These are phyloP conservation scores for Drosophila prosaltans DNA, from an alignment of 1,140 invertebrate species.

Conservation along the genomic window DNA sequence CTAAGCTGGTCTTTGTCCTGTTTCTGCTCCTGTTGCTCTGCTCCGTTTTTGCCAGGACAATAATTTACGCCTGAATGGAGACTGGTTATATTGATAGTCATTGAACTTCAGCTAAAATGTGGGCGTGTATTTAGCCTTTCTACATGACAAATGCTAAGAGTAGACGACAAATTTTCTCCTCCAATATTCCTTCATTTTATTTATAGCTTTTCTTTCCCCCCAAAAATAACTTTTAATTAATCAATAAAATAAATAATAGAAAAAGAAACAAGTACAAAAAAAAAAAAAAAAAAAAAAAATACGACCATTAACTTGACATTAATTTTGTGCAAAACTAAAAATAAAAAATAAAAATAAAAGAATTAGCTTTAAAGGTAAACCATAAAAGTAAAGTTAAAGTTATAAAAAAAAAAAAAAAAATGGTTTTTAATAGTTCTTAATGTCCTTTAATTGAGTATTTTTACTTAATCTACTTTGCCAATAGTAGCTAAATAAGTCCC, in stretches of 20 bases:
- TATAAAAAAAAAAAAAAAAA: too few species aligned
- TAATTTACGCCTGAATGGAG: conserved; percentile 72
- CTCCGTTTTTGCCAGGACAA: conserved; percentile 39
- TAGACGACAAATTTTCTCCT: not conserved
- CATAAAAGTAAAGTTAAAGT: too few species aligned
- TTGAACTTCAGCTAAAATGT: conserved; percentile 70
- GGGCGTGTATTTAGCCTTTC: conserved; percentile 28
- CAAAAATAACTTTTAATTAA: conserved; percentile 62
- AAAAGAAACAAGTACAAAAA: not conserved
- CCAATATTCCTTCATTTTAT: not conserved
- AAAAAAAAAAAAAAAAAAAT: too few species aligned
- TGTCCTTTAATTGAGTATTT: too few species aligned
- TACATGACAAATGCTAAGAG: conserved; percentile 3
- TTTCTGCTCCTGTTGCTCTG: not conserved
- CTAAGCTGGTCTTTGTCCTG: conserved; percentile 33
- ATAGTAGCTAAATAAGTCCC: too few species aligned
- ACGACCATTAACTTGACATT: too few species aligned
- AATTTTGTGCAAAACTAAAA: too few species aligned
- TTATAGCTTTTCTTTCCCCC: conserved; percentile 5
- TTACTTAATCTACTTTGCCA: too few species aligned
- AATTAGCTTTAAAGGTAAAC: too few species aligned
- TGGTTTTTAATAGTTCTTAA: too few species aligned
- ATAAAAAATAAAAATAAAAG: too few species aligned
- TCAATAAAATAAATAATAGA: conserved; percentile 45
- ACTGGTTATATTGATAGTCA: conserved; percentile 69